Percentiles rank a stretch among this genome's conserved stretches.
Evolutionary conservation across 2,888 invertebrate genomes (phyloP).

Genomic region (Chirona hameri): DNA sequence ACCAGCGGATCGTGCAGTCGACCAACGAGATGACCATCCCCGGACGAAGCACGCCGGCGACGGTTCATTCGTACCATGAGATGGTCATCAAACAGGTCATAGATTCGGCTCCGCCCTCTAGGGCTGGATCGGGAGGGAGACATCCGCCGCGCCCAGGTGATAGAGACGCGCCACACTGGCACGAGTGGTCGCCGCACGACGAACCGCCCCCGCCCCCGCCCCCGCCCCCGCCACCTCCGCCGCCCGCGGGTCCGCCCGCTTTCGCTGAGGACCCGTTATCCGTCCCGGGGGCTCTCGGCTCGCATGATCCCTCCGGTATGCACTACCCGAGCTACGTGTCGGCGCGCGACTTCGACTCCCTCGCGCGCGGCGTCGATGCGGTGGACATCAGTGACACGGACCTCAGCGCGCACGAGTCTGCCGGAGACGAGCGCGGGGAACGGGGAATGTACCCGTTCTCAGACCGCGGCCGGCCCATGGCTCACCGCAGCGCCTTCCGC

Average conservation of each 20-base stretch:
- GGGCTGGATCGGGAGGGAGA: not conserved
- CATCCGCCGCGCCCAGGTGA: not conserved
- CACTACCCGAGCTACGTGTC: conserved; percentile 39
- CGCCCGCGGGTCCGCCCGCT: not conserved
- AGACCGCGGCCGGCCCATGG: not conserved
- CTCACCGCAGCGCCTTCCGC: not conserved
- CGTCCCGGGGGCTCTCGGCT: not conserved
- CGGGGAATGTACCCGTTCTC: not conserved
- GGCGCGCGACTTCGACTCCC: conserved; percentile 37
- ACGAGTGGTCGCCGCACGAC: not conserved
- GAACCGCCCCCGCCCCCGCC: not conserved
- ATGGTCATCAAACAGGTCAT: conserved; percentile 22
- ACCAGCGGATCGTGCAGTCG: conserved; percentile 1
- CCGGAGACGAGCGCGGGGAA: not conserved
- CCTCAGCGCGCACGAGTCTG: not conserved
- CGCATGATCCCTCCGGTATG: conserved; percentile 37
- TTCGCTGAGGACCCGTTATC: too few species aligned
- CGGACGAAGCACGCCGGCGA: not conserved
- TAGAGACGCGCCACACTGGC: not conserved
- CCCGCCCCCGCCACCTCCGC: not conserved
- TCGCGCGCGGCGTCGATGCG: conserved; percentile 34
- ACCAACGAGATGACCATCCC: conserved; percentile 1
- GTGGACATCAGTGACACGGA: not conserved
- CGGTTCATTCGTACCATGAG: not conserved
- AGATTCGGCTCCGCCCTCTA: not conserved